Evolutionary conservation across 2,797 vertebrate genomes (phyloP).

Genomic region (Xerus rutilus): DNA sequence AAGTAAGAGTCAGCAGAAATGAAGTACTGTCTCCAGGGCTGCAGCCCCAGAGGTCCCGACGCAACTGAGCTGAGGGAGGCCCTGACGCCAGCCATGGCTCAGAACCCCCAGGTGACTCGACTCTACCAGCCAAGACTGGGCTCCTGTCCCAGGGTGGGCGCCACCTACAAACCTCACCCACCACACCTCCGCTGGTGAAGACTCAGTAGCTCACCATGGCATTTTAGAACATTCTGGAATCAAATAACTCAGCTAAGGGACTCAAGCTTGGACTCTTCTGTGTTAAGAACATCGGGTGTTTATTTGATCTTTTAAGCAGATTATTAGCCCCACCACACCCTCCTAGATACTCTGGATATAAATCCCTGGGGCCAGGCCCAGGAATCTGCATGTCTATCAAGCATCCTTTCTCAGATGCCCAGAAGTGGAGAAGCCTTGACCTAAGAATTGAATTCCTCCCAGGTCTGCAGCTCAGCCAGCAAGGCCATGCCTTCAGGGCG

Average conservation of each 20-base stretch:
- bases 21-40: background rate
- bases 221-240: background rate
- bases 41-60: background rate
- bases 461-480: background rate
- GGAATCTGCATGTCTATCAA: background rate
- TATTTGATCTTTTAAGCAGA: background rate
- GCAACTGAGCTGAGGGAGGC: background rate
- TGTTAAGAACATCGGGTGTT: background rate
- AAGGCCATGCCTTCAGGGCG: background rate
- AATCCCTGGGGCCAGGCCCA: background rate
- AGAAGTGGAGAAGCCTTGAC: background rate
- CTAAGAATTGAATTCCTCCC: background rate
- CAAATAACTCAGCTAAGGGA: background rate
- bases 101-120: background rate
- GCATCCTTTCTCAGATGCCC: background rate
- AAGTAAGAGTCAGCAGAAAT: background rate
- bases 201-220: background rate
- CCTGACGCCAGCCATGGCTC: background rate
- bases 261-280: too few species aligned
- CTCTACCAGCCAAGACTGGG: background rate
- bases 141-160: accelerated
- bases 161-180: background rate
- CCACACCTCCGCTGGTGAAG: background rate
- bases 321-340: accelerated
- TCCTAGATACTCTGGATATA: background rate